Evolutionary conservation across 1,140 invertebrate genomes (phyloP).

Genomic region (Drosophila simulans): DNA sequence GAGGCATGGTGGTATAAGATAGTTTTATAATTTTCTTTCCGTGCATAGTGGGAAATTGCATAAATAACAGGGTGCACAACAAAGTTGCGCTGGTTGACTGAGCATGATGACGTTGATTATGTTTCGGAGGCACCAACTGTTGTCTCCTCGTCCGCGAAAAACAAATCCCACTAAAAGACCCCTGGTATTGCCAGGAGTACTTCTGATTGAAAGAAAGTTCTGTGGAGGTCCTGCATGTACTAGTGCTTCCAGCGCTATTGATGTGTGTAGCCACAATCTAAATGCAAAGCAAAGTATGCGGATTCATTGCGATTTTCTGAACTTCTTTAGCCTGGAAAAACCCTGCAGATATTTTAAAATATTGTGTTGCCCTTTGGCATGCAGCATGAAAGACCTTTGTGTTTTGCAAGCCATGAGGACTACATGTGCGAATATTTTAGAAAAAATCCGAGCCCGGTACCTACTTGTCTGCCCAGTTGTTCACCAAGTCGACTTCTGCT

Average conservation of each 20-base stretch:
- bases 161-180: conserved; percentile 60
- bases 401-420: conserved; percentile 1
- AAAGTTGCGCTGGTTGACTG: conserved; percentile 47
- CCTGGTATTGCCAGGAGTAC: conserved; percentile 28
- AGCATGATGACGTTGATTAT: conserved; percentile 68
- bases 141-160: conserved; percentile 18
- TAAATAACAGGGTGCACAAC: conserved; percentile 57
- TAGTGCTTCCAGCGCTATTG: conserved; percentile 51
- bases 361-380: no score
- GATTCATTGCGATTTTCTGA: conserved; percentile 4
- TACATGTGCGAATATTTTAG: conserved; percentile 21
- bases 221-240: conserved; percentile 5
- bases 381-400: conserved; percentile 2
- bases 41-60: conserved; percentile 40
- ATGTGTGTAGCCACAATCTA: conserved; percentile 44
- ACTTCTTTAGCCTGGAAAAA: not conserved
- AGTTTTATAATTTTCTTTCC: not conserved
- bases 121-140: conserved; percentile 42
- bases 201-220: conserved; percentile 59
- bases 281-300: conserved; percentile 26
- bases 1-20: not conserved
- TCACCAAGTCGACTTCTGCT: conserved; percentile 44
- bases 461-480: conserved; percentile 22
- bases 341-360: conserved; percentile 7
- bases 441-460: conserved; percentile 4